Conservation (phyloP, 23 tunicate genomes). For the Oikopleura vanhoeffeni region DNA sequence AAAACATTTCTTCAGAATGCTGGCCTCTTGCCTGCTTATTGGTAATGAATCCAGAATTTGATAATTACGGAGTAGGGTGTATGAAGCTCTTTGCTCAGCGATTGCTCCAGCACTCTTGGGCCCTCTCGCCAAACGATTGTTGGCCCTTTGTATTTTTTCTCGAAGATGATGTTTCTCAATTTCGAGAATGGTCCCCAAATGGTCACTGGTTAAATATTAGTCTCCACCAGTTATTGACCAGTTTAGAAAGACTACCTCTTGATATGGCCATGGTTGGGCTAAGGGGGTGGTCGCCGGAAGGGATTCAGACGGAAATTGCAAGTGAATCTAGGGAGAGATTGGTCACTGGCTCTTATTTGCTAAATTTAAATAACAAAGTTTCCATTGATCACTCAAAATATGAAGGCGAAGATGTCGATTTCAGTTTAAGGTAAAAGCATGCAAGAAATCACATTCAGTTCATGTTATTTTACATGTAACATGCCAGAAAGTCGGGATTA, state of each 20-base stretch:
- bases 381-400: not conserved
- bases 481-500: no score
- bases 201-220: not conserved
- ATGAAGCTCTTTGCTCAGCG: conserved; percentile 7
- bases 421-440: not conserved
- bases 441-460: no score
- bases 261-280: conserved; percentile 11
- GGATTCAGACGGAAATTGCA: not conserved
- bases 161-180: not conserved
- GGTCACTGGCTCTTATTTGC: not conserved
- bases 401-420: conserved; percentile 9
- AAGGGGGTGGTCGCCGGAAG: not conserved
- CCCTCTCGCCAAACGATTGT: conserved; percentile 11
- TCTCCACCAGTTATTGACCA: not conserved
- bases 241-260: not conserved
- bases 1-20: not conserved
- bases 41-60: not conserved
- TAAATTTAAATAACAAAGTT: not conserved
- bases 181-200: not conserved
- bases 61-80: not conserved
- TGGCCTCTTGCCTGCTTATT: not conserved
- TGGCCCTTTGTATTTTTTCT: conserved; percentile 14
- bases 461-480: no score
- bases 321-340: not conserved
- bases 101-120: conserved; percentile 6